Evolutionary conservation across 2,797 vertebrate genomes (phyloP).

Genomic region (Glossophaga mutica): DNA sequence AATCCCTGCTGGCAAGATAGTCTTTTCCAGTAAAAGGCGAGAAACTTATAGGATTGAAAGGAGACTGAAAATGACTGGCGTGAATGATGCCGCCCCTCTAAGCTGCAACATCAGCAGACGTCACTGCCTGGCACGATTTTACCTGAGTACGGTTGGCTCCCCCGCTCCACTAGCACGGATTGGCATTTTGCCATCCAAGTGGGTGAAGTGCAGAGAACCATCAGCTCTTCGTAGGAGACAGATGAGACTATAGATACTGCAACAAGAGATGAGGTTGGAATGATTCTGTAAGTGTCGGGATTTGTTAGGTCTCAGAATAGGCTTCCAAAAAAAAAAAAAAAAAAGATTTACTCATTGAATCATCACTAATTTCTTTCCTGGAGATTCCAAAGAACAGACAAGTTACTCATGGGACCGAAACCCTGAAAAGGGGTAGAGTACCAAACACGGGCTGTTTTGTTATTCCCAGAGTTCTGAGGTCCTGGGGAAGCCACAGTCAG

Average conservation of each 20-base stretch:
- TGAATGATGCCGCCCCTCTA: not conserved
- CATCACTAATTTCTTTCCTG: not conserved
- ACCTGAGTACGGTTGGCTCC: not conserved
- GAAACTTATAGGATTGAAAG: not conserved
- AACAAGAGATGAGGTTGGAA: not conserved
- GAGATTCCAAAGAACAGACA: not conserved
- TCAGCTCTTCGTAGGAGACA: not conserved
- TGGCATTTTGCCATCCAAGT: not conserved
- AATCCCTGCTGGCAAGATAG: not conserved
- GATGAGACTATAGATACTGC: not conserved
- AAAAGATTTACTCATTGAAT: not conserved
- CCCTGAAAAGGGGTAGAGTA: not conserved
- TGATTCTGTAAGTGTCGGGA: not conserved
- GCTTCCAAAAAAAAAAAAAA: not conserved
- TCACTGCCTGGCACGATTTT: not conserved
- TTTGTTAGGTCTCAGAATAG: not conserved
- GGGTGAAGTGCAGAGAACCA: not conserved
- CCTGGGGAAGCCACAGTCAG: not conserved
- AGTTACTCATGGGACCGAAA: not conserved
- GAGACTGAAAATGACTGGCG: not conserved
- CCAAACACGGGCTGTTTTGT: not conserved
- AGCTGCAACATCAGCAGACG: not conserved
- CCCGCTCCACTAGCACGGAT: accelerated
- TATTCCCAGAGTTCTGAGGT: not conserved
- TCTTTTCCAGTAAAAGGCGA: not conserved